Evolutionary conservation across 2,888 invertebrate genomes (phyloP), one percentile per base, ranked within the genome.

Genomic region (Disparrhopalites patrizii): DNA sequence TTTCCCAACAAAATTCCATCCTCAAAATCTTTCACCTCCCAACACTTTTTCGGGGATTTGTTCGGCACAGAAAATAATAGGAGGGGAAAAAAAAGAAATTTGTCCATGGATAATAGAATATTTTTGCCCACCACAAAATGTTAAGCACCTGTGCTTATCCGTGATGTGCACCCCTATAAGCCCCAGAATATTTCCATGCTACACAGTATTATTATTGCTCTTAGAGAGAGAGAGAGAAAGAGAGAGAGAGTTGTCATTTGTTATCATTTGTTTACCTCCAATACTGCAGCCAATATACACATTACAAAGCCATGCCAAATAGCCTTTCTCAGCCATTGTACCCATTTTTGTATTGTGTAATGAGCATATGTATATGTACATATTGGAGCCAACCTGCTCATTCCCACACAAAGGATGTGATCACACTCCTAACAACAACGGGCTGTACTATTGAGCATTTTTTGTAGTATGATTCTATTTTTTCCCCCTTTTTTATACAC

Each of bases 231-330:
- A n/a, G n/a, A n/a, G n/a, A n/a, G n/a, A n/a, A n/a, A n/a, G n/a
- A n/a, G n/a, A 47, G 23, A 47, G 25, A 47, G 25, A 47, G 23
- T 47, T 47, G 47, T 47, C 47, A 47, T 47, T 47, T 47, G 47
- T 47, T 47, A n/a, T n/a, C n/a, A n/a, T n/a, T n/a, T n/a, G n/a
- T n/a, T n/a, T n/a, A n/a, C n/a, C n/a, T n/a, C n/a, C n/a, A n/a
- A n/a, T 47, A 47, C 3, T 8, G 20, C 47, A 23, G 5, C 5
- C 13, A n/a, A 40, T 3, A 18, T 40, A 40, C 40, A 40, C 18
- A 40, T 3, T 4, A 40, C 43, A 15, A 43, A 5, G 20, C 43
- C 7, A 43, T n/a, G 5, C n/a, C 20, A 15, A 15, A 43, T 43
- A 43, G 7, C 36, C n/a, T n/a, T n/a, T n/a, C n/a, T n/a, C n/a